A percentile compares a stretch with the other conserved stretches of the same genome.
Conservation (phyloP, 2,797 vertebrate species). For the Acanthurus leucopareius region DNA sequence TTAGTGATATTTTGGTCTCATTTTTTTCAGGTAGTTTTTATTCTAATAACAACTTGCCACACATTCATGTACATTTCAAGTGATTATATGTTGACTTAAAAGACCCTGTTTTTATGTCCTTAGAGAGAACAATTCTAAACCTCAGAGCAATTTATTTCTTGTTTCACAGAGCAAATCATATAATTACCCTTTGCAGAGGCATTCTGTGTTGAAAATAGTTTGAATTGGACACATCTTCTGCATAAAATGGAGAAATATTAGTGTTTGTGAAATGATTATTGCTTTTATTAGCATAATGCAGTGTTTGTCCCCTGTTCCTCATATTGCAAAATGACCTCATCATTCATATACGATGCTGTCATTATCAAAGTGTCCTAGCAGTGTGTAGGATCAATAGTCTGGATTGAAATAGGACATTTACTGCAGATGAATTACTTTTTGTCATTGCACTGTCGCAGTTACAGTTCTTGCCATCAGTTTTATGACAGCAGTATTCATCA, state of each 20-base stretch:
- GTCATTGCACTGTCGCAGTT: background rate
- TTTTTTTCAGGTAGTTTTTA: background rate
- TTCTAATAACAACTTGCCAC: background rate
- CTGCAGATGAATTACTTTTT: background rate
- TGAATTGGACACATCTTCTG: background rate
- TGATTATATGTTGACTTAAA: slow-evolving; percentile 1
- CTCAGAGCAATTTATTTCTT: background rate
- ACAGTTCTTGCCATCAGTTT: background rate
- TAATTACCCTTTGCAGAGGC: background rate
- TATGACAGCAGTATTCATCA: slow-evolving; percentile 1
- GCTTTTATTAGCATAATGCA: background rate
- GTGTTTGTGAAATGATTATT: slow-evolving; percentile 3
- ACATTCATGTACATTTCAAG: background rate
- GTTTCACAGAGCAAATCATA: background rate
- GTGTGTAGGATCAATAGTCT: slow-evolving; percentile 7
- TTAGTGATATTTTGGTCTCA: background rate
- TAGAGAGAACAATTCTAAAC: background rate
- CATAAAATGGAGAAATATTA: background rate
- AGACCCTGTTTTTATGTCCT: background rate
- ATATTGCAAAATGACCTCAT: background rate
- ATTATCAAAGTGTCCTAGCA: background rate
- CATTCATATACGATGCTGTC: slow-evolving; percentile 1
- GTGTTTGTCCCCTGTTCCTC: background rate
- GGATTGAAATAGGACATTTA: background rate
- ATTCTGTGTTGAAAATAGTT: background rate